Evolutionary conservation across 2,113 vertebrate genomes (phyloP), one percentile per base, ranked within the genome.

Genomic region (Cnemophilus loriae): DNA sequence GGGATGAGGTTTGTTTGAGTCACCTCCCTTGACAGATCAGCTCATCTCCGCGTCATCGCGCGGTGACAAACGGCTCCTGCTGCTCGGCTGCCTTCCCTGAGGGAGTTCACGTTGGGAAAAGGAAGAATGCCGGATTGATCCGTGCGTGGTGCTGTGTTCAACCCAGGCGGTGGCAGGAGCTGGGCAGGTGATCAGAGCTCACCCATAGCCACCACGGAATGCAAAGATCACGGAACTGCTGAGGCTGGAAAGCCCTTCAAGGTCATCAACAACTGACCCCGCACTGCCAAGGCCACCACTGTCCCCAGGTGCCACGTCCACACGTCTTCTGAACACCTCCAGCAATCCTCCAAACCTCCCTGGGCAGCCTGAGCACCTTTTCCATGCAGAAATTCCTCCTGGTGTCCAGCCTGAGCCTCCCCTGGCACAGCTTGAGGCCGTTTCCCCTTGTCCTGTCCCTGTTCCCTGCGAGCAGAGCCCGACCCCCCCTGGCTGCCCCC

Each of bases 141-240:
- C 1, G 0, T 3, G 11, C 4, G 3, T 0, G 2, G 7, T 3
- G 27, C 39, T 0, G 46, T 13, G 32, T 9, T 21, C n/a, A 23
- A 15, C 6, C 8, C 6, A 10, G 37, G 49, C 0, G 0, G 13
- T 1, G 37, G 28, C n/a, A 6, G 3, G 28, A 76, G 57, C 6
- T 0, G 0, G 11, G n/a, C 37, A 46, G 70, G 19, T 3, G 15
- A 52, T 18, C 42, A 19, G 35, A 64, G 41, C n/a, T 32, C 65
- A 23, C 27, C 42, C 4, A 1, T n/a, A 6, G 35, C 35, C 26
- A n/a, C 35, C 70, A 49, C 0, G 1, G 49, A 61, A 41, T 9
- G 6, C 1, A 0, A 18, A 35, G 28, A 41, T 16, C 56, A 37
- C 0, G 1, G 32, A 35, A 41, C 5, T 49, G 50, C 26, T 35